Evolutionary conservation across 2,113 vertebrate species (phyloP), one percentile per base, ranked within the genome.

Genomic region (Heterochromis multidens): DNA sequence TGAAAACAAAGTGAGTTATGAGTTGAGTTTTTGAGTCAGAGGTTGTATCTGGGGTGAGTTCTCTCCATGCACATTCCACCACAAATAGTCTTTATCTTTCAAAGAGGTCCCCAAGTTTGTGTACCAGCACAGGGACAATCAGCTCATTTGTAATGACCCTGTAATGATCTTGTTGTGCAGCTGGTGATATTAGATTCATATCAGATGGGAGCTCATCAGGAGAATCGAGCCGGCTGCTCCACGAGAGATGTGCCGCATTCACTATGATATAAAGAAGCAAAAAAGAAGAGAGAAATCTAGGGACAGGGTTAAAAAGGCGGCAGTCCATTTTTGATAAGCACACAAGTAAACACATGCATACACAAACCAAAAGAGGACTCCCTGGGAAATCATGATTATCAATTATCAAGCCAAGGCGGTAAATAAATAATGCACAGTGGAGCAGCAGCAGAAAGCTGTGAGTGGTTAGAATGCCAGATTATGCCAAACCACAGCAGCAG

Each of bases 371-470:
- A 59, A 10, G 23, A 72, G 54, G 23, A 65, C 80, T 88, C 90
- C 72, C 78, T 76, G 81, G 85, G 91, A 92, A 91, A 90, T 90
- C 63, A 84, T 74, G 67, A 59, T 84, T 87, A 91, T 89, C 92
- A 94, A 94, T 94, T 87, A 92, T 88, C 63, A 56, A 88, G 81
- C 63, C 62, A 65, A 85, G 80, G 77, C 21, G 16, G 79, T 92
- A 88, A 94, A 94, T 92, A 93, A 93, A 92, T 94, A 81, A 95
- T 93, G 87, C 13, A 12, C 79, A 92, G 83, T 54, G 70, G 70
- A 54, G 70, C 43, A 79, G 83, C 33, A 60, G 89, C 46, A 25
- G 62, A 61, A 27, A 86, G 77, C 83, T 56, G 89, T 12, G 70
- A 89, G 84, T 13, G 65, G 77, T 84, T 82, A n/a, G 88, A 88